Evolutionary conservation across 1,140 invertebrate species (phyloP).

Genomic region (Cyclargus thomasi): DNA sequence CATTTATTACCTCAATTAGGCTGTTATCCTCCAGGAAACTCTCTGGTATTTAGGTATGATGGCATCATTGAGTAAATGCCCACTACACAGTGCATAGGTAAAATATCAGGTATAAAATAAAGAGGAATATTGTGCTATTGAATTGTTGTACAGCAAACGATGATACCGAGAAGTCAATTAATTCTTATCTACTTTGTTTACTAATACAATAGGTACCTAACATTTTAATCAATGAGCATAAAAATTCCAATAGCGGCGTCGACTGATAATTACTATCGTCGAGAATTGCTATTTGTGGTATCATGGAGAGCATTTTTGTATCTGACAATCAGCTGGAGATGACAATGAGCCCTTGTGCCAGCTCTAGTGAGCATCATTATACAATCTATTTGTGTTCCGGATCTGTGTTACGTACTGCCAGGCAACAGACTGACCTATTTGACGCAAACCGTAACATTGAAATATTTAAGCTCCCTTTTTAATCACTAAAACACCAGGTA

Average conservation of each 20-base stretch:
- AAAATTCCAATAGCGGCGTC: neutral
- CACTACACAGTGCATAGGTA: too few species aligned
- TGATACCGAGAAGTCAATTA: neutral
- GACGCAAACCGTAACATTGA: conserved; percentile 13
- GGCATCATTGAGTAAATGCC: too few species aligned
- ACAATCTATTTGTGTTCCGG: conserved; percentile 4
- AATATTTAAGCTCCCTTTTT: neutral
- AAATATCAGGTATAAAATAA: too few species aligned
- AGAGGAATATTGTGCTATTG: too few species aligned
- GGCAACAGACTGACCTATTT: conserved; percentile 6
- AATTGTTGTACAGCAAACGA: neutral
- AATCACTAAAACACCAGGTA: neutral
- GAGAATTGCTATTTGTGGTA: neutral
- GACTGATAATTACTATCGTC: neutral
- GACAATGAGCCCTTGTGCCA: neutral
- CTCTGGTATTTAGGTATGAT: neutral
- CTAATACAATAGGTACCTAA: neutral
- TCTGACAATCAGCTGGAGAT: conserved; percentile 3
- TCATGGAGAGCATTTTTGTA: neutral
- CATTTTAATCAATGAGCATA: neutral
- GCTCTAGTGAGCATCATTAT: neutral
- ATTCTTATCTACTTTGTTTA: neutral
- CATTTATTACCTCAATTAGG: neutral
- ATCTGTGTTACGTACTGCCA: neutral
- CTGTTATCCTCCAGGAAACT: neutral